These are phyloP conservation scores for Paradisaea rubra DNA, from an alignment of 2,113 vertebrate species.

Conservation along the genomic window DNA sequence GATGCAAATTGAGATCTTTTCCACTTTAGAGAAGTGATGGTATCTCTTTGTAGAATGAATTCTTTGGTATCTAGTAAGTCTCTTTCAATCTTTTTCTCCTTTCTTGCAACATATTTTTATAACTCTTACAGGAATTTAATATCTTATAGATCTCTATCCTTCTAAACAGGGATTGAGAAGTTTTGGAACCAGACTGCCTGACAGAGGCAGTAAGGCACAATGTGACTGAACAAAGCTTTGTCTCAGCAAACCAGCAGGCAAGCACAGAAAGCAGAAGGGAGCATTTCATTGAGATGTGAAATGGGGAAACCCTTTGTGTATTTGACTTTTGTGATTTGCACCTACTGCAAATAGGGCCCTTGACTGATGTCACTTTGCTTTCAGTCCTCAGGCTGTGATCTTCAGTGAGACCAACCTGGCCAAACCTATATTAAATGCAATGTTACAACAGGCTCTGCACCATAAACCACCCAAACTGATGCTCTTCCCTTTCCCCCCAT, in stretches of 20 bases:
- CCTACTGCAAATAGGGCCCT: background rate
- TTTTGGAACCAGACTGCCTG: background rate
- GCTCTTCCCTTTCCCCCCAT: background rate
- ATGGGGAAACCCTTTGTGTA: accelerated
- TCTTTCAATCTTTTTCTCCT: background rate
- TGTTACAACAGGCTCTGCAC: background rate
- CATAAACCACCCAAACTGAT: background rate
- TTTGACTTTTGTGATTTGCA: background rate
- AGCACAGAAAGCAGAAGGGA: background rate
- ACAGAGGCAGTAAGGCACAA: background rate
- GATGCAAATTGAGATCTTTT: constrained; percentile 56
- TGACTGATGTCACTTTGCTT: background rate
- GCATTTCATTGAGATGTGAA: background rate
- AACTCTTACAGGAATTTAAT: constrained; percentile 33
- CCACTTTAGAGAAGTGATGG: constrained; percentile 36
- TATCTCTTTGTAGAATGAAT: constrained; percentile 33
- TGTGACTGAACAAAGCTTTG: background rate
- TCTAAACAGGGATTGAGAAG: background rate
- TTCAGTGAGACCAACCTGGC: background rate
- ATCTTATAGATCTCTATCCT: background rate
- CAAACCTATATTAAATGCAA: background rate
- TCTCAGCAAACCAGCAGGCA: background rate
- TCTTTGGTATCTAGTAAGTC: constrained; percentile 11
- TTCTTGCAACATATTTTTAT: constrained; percentile 10
- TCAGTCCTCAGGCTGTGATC: background rate